Conservation (phyloP, 2,888 invertebrate genomes). For the Endomychus coccineus region DNA sequence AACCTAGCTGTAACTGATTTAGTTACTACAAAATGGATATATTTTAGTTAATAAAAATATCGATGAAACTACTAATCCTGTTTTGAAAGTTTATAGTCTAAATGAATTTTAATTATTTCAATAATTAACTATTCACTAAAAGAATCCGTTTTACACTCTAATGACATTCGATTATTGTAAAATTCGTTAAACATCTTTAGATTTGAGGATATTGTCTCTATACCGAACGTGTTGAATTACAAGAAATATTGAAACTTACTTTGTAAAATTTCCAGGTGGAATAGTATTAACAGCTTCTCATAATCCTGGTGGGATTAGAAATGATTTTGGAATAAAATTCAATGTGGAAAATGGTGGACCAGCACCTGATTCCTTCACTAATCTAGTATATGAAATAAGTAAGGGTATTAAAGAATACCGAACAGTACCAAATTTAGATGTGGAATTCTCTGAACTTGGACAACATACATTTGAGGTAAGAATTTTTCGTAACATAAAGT, state of each 20-base stretch:
- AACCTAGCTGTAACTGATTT: too few relatives aligned
- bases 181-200: constrained; percentile 1
- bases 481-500: neutral
- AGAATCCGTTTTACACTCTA: too few relatives aligned
- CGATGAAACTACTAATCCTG: too few relatives aligned
- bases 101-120: too few relatives aligned
- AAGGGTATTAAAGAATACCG: constrained; percentile 72
- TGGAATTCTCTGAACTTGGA: constrained; percentile 11
- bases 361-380: constrained; percentile 85
- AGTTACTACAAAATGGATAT: too few relatives aligned
- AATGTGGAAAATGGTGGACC: constrained; percentile 97
- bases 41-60: too few relatives aligned
- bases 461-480: constrained; percentile 10
- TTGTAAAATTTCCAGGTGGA: constrained; percentile 61
- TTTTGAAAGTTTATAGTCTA: too few relatives aligned
- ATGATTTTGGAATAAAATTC: constrained; percentile 98
- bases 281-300: constrained; percentile 98
- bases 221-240: neutral
- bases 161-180: constrained; percentile 4
- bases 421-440: constrained; percentile 65
- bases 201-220: too few relatives aligned
- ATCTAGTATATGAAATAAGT: constrained; percentile 78
- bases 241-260: neutral
- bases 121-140: too few relatives aligned
- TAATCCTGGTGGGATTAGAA: constrained; percentile 95